Evolutionary conservation across 2,888 invertebrate genomes (phyloP), one percentile per base, ranked within the genome.

Genomic region (Drosophila yooni): DNA sequence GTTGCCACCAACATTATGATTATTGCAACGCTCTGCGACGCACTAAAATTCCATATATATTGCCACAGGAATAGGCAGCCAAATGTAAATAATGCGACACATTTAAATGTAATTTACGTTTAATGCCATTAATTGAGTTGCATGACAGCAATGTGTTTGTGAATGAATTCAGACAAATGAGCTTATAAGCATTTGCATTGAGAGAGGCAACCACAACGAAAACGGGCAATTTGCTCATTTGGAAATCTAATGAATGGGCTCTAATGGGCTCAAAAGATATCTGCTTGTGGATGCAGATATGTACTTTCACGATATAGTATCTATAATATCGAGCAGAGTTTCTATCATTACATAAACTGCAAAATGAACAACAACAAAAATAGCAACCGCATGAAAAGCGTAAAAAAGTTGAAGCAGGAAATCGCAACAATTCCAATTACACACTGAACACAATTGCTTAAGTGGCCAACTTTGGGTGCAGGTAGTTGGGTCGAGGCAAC

Each of bases 51-150:
- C 27, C 80, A 79, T 43, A 56, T 65, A 43, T 58, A 29, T 25
- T 59, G 36, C 46, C 43, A 56, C 70, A 76, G 78, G 61, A 74
- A 80, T 54, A 60, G 81, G 72, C 76, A 80, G 50, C 67, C 84
- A 72, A 84, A 84, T 79, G 74, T 82, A 84, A 76, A 84, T 82
- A 79, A 79, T 84, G 74, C 70, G 57, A 70, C 82, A 54, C 83
- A 86, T 81, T 89, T 76, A 81, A 81, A 83, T 86, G 76, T 63
- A 83, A 89, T 87, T 82, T 76, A 71, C 84, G 87, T 76, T 75
- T 72, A 72, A 79, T 89, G 71, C 63, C 73, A 87, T 83, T 87
- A 89, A 89, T 87, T 87, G 88, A 81, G 82, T 81, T 87, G 70
- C 69, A 53, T 65, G 58, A 11, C 31, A 63, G 38, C 7, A 36